These are phyloP conservation scores for Acrossocheilus wenchowensis DNA, from an alignment of 2,797 vertebrate species.

Conservation along the genomic window DNA sequence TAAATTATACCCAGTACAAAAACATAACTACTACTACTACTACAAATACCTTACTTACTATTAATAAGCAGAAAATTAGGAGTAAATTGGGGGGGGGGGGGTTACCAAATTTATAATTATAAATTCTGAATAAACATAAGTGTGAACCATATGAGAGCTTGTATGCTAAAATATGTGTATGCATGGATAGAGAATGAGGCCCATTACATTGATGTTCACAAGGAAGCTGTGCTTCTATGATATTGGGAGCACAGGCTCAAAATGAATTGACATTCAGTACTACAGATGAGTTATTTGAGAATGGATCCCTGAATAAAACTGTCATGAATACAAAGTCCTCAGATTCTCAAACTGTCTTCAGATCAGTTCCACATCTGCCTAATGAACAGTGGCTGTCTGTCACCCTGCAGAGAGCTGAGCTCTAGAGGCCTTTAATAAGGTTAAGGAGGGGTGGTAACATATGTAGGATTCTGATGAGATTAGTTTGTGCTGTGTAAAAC, in stretches of 20 bases:
- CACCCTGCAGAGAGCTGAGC: conserved; percentile 27
- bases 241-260: neutral
- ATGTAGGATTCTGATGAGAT: conserved; percentile 31
- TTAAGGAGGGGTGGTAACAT: conserved; percentile 25
- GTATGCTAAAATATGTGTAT: neutral
- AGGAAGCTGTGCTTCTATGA: neutral
- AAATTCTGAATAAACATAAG: neutral
- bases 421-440: conserved; percentile 25
- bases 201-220: neutral
- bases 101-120: neutral
- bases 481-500: conserved; percentile 16
- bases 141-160: neutral
- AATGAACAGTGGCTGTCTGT: conserved; percentile 48
- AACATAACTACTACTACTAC: no score
- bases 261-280: conserved; percentile 3
- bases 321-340: conserved; percentile 8
- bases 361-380: conserved; percentile 58
- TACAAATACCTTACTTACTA: no score
- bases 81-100: no score
- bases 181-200: neutral
- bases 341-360: conserved; percentile 45
- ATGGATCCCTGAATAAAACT: neutral
- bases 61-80: no score
- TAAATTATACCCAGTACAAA: no score
- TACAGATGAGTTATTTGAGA: conserved; percentile 11